Evolutionary conservation across 2,888 invertebrate genomes (phyloP), one percentile per base, ranked within the genome.

Genomic region (Oasisia sp.): DNA sequence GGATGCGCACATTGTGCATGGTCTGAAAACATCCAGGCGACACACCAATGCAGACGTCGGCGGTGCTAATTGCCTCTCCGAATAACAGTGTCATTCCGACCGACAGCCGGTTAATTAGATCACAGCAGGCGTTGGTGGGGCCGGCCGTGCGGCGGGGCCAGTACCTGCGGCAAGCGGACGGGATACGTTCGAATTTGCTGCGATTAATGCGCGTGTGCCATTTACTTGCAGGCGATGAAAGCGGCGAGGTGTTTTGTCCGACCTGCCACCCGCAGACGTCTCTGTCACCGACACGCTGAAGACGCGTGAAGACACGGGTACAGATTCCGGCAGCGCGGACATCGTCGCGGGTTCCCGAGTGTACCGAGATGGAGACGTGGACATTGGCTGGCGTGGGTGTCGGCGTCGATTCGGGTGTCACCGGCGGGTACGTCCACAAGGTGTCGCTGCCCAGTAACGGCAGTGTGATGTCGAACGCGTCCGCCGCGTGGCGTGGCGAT

Each of bases 331-430:
- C n/a, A 74, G 74, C 27, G 27, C 5, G 7, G 27, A 74, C 74
- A 27, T 74, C 27, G 74, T 74, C n/a, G 74, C 74, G 0, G 74
- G 5, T 27, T 74, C n/a, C 90, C 14, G 32, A 12, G 74, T 38
- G 27, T 7, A 27, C 74, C 5, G 27, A 91, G 89, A 74, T 74
- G 92, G 89, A 74, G 74, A 89, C 94, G 5, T 38, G 93, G 93
- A 7, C 93, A 89, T 89, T 56, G 32, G 32, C 91, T 91, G 56
- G 27, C 32, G 38, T 89, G 91, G 50, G 50, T 38, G 89, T 5
- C 27, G 58, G n/a, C 19, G 44, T 58, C 19, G 44, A 27, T 27
- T 32, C 12, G 44, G 14, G 14, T 44, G 91, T 45, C 32, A 32
- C 38, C 32, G 90, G 27, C 7, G 74, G 74, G 74, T 74, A 74